Evolutionary conservation across 1,140 invertebrate species (phyloP).

Genomic region (Neodiprion lecontei): DNA sequence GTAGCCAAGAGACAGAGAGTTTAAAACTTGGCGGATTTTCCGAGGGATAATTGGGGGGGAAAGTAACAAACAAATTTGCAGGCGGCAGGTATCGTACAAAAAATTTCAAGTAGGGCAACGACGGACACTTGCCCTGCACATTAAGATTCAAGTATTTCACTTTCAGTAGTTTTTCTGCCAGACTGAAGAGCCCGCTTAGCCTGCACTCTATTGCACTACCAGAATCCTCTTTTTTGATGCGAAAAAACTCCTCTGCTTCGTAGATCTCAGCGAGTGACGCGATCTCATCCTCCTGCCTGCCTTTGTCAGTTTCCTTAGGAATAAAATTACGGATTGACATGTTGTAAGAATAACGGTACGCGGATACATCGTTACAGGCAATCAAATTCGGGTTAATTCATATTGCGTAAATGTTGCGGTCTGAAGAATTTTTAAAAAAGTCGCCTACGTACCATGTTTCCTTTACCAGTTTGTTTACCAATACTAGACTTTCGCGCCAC

Average conservation of each 20-base stretch:
- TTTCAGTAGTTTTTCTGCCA: neutral
- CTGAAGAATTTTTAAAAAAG: no score
- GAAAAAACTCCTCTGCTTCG: constrained; percentile 28
- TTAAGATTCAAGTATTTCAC: constrained; percentile 11
- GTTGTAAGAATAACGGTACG: no score
- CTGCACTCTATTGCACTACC: neutral
- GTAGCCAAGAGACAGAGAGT: constrained; percentile 30
- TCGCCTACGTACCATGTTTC: no score
- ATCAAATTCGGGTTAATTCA: no score
- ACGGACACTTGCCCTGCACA: neutral
- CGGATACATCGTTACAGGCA: no score
- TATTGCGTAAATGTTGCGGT: no score
- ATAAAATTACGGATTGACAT: no score
- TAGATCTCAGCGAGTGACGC: constrained; percentile 31
- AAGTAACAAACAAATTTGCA: constrained; percentile 20
- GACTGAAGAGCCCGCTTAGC: constrained; percentile 25
- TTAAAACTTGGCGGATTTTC: constrained; percentile 27
- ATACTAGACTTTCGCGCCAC: no score
- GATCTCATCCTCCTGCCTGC: constrained; percentile 36
- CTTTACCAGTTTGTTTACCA: no score
- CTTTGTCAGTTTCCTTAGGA: constrained; percentile 3
- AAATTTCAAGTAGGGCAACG: constrained; percentile 5
- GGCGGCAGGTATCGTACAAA: constrained; percentile 32
- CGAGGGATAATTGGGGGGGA: constrained; percentile 34
- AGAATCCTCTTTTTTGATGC: neutral